Evolutionary conservation across 2,797 vertebrate species (phyloP).

Genomic region (Protonibea diacanthus): DNA sequence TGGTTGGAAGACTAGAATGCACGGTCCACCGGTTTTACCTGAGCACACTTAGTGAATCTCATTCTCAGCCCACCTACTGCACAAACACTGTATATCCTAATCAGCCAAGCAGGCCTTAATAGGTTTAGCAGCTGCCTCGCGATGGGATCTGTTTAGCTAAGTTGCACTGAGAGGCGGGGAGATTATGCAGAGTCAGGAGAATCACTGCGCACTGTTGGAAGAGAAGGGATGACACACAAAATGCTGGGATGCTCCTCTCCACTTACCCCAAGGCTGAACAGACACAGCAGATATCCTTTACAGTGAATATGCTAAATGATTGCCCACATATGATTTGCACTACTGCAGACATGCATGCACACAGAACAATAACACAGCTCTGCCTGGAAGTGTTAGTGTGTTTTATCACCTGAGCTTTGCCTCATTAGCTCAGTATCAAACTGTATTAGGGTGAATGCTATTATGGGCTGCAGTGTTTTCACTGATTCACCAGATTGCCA

Average conservation of each 20-base stretch:
- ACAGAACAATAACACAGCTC: slow-evolving; percentile 19
- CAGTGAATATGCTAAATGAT: slow-evolving; percentile 48
- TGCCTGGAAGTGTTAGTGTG: slow-evolving; percentile 20
- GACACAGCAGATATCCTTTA: slow-evolving; percentile 46
- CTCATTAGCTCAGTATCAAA: slow-evolving; percentile 33
- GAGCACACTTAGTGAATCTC: background rate
- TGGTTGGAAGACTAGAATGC: too few relatives aligned
- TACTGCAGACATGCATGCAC: slow-evolving; percentile 18
- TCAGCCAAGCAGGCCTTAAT: slow-evolving; percentile 47
- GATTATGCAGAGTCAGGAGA: slow-evolving; percentile 77
- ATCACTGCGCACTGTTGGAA: slow-evolving; percentile 47
- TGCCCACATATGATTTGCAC: slow-evolving; percentile 19
- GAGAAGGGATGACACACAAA: slow-evolving; percentile 45
- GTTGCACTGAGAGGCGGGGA: slow-evolving; percentile 59
- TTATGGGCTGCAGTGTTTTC: slow-evolving; percentile 11
- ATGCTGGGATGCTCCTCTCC: slow-evolving; percentile 36
- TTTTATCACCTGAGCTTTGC: slow-evolving; percentile 21
- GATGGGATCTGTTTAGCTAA: slow-evolving; percentile 61
- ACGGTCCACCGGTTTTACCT: background rate
- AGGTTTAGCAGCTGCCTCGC: slow-evolving; percentile 44
- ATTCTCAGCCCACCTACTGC: slow-evolving; percentile 23
- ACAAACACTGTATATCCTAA: slow-evolving; percentile 18
- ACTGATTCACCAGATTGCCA: slow-evolving; percentile 19
- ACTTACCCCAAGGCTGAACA: slow-evolving; percentile 60
- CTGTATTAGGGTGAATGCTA: slow-evolving; percentile 30